Percentiles rank a stretch among this genome's conserved stretches.
Conservation (phyloP, 1,140 invertebrate genomes). For the Drosophila sulfurigaster region DNA sequence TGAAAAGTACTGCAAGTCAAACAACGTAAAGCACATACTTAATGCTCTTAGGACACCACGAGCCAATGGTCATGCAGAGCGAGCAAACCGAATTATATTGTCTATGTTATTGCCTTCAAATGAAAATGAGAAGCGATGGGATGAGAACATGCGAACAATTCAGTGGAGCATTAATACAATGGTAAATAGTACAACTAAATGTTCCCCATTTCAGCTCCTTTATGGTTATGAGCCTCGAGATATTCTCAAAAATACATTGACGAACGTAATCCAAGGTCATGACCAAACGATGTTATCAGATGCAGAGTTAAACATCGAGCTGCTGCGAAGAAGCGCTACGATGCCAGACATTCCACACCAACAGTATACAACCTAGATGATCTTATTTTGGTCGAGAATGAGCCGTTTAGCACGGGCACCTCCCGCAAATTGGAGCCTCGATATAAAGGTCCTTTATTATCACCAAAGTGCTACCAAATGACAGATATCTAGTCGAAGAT, state of each 20-base stretch:
- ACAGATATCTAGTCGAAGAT: no score
- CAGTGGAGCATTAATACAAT: slow-evolving; percentile 20
- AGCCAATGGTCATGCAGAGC: neutral
- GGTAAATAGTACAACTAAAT: neutral
- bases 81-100: slow-evolving; percentile 8
- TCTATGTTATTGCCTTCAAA: slow-evolving; percentile 13
- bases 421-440: slow-evolving; percentile 28
- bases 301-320: neutral
- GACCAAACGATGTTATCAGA: no score
- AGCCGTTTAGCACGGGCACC: slow-evolving; percentile 20
- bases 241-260: no score
- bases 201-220: no score
- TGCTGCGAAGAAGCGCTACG: slow-evolving; percentile 29
- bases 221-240: no score
- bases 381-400: slow-evolving; percentile 27
- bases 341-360: slow-evolving; percentile 27
- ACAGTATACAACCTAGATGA: slow-evolving; percentile 12
- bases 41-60: no score
- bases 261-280: no score
- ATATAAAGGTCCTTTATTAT: slow-evolving; percentile 11
- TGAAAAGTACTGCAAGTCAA: no score
- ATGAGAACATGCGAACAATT: slow-evolving; percentile 14
- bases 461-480: no score
- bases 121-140: slow-evolving; percentile 29
- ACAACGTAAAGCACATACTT: no score